Evolutionary conservation across 64 coral and sea anemone genomes (phyloP).

Genomic region (Trachythela sp.): DNA sequence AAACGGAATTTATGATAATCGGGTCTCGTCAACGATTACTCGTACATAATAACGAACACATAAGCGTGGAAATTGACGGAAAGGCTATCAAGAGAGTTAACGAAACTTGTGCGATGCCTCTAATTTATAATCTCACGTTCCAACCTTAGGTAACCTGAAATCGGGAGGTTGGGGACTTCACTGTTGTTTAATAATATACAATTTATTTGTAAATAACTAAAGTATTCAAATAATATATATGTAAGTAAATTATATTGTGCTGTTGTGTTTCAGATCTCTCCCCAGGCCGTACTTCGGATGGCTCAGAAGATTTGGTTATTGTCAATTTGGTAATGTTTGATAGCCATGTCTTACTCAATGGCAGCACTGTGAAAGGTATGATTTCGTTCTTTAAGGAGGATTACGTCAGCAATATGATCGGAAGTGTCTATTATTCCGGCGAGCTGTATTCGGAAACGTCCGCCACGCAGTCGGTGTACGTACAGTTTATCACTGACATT

Average conservation of each 20-base stretch:
- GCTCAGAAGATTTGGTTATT: neutral
- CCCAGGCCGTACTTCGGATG: neutral
- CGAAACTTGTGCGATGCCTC: too few species aligned
- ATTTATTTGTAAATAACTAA: too few species aligned
- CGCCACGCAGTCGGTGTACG: slow-evolving; percentile 13
- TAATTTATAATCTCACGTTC: too few species aligned
- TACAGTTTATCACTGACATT: slow-evolving; percentile 41
- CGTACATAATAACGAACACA: too few species aligned
- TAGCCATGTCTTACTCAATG: slow-evolving; percentile 54
- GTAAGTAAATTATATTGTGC: slow-evolving; percentile 33
- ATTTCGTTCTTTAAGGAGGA: slow-evolving; percentile 32
- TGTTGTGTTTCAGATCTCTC: slow-evolving; percentile 12
- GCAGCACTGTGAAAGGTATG: slow-evolving; percentile 49
- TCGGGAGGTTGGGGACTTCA: too few species aligned
- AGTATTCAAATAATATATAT: too few species aligned
- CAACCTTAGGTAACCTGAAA: too few species aligned
- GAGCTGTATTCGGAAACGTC: slow-evolving; percentile 32
- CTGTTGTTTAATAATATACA: too few species aligned
- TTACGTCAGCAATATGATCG: slow-evolving; percentile 50
- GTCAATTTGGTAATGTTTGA: slow-evolving; percentile 67
- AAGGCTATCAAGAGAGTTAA: neutral
- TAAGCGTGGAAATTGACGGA: too few species aligned
- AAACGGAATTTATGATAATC: too few species aligned
- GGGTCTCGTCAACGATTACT: too few species aligned
- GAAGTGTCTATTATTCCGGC: slow-evolving; percentile 54